These are phyloP conservation scores for Drosophila yakuba DNA, from an alignment of 1,140 invertebrate species.

Conservation along the genomic window DNA sequence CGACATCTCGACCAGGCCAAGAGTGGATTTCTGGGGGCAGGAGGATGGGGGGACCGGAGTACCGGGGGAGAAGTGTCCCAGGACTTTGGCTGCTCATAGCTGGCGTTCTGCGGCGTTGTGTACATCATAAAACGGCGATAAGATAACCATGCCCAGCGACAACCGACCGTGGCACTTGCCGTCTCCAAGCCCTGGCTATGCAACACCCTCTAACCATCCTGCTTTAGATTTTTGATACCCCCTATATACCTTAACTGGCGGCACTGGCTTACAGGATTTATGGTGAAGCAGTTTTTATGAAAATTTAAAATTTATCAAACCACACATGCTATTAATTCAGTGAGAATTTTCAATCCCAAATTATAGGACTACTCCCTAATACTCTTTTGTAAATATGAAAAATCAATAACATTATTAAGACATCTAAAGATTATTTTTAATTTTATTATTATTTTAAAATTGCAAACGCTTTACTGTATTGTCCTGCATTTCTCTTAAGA, in stretches of 20 bases:
- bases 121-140: conserved; percentile 82
- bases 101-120: conserved; percentile 65
- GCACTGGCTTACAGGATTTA: not conserved
- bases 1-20: conserved; percentile 55
- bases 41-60: not conserved
- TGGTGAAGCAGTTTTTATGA: not conserved
- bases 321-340: no score
- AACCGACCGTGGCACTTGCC: conserved; percentile 58
- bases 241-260: not conserved
- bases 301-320: not conserved
- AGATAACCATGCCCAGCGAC: conserved; percentile 60
- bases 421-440: no score
- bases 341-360: no score
- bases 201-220: not conserved
- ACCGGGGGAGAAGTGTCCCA: not conserved
- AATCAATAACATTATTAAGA: no score
- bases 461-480: no score
- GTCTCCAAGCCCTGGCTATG: conserved; percentile 18
- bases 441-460: no score
- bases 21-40: conserved; percentile 1
- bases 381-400: no score
- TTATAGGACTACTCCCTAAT: no score
- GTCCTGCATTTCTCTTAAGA: no score
- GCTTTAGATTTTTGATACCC: conserved; percentile 16
- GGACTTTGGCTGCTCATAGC: conserved; percentile 51